Conservation (phyloP, 2,113 vertebrate species). For the Muscicapa adusta region DNA sequence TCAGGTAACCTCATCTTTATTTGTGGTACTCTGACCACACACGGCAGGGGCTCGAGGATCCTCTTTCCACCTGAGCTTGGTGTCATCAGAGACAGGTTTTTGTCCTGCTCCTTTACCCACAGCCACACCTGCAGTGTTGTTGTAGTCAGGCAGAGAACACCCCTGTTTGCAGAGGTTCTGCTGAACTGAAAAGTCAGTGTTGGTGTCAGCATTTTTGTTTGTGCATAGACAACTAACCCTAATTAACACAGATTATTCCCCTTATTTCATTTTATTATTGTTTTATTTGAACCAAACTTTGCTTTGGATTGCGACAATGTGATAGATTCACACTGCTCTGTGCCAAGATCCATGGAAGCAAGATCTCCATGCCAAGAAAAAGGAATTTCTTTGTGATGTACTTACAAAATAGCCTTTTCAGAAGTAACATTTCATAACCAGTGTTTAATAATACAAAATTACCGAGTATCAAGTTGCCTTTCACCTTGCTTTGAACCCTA, state of each 20-base stretch:
- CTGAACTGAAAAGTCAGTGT: neutral
- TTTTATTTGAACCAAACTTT: neutral
- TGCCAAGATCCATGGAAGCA: neutral
- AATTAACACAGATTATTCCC: neutral
- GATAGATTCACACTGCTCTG: neutral
- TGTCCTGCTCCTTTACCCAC: neutral
- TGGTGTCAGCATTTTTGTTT: neutral
- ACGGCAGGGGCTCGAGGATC: accelerated
- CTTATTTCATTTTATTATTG: neutral
- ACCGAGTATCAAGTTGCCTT: neutral
- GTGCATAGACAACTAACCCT: neutral
- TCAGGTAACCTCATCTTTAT: neutral
- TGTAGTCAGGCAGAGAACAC: neutral
- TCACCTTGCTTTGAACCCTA: neutral
- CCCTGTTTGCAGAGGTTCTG: neutral
- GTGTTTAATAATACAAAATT: neutral
- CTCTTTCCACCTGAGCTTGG: neutral
- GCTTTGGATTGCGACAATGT: neutral
- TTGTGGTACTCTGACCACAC: neutral
- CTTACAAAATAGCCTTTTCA: neutral
- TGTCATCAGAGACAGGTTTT: neutral
- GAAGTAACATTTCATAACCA: neutral
- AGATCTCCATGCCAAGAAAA: neutral
- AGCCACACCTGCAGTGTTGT: neutral
- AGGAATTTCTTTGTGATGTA: neutral